phyloP scores from a whole-genome alignment of 92 coral and sea anemone species.

The Phymanthus crucifer region DNA sequence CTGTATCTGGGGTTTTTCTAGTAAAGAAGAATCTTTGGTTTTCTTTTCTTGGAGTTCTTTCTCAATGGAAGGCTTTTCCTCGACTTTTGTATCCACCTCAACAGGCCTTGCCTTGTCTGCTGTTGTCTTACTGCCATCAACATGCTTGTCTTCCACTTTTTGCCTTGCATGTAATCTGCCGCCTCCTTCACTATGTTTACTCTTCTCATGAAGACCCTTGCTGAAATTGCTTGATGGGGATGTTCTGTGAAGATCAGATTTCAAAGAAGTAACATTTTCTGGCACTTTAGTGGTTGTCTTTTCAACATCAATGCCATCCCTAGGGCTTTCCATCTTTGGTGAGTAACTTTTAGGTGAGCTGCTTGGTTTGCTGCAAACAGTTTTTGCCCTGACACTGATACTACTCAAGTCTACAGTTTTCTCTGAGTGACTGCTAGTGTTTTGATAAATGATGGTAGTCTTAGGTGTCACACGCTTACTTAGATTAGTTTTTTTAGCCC shows the following conservation, averaged over 20 bases:
- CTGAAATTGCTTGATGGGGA: neutral
- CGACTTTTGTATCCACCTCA: neutral
- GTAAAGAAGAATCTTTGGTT: neutral
- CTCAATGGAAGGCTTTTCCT: slow-evolving; percentile 8
- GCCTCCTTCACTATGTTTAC: neutral
- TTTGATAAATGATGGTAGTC: slow-evolving; percentile 1
- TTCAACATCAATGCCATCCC: neutral
- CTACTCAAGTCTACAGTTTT: neutral
- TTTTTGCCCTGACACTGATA: neutral
- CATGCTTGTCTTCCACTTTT: slow-evolving; percentile 8
- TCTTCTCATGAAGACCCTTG: neutral
- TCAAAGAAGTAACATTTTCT: neutral
- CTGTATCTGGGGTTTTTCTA: neutral
- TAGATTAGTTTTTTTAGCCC: slow-evolving; percentile 1
- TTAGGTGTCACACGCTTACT: slow-evolving; percentile 12
- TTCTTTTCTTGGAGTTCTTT: slow-evolving; percentile 1
- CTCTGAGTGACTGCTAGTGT: neutral
- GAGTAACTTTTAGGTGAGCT: neutral
- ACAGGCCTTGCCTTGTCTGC: neutral
- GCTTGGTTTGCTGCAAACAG: neutral
- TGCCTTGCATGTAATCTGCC: neutral
- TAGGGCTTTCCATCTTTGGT: neutral
- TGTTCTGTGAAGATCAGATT: neutral
- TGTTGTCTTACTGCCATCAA: neutral
- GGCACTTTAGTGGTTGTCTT: neutral